A percentile compares a stretch with the other conserved stretches of the same genome.
Conservation (phyloP, 2,797 vertebrate species). For the Cuculus canorus region DNA sequence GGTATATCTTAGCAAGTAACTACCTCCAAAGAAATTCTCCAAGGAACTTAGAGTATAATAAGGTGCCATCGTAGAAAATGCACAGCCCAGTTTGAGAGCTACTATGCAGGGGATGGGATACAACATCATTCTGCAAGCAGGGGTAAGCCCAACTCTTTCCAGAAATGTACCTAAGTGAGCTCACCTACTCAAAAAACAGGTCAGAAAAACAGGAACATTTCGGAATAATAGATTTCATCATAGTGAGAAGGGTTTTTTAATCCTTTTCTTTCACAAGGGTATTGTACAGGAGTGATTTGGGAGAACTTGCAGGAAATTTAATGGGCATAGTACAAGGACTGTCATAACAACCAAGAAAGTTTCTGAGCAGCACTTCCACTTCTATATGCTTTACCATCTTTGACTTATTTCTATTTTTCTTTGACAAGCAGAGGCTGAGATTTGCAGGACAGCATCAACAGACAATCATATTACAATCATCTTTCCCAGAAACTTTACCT, state of each 20-base stretch:
- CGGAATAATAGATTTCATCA: neutral
- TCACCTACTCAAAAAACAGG: neutral
- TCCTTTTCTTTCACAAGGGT: neutral
- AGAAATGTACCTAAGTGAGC: neutral
- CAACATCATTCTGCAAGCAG: neutral
- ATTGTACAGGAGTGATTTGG: neutral
- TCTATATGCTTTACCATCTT: neutral
- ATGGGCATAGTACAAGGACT: neutral
- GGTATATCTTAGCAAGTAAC: neutral
- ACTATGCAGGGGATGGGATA: neutral
- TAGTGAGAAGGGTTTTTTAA: neutral
- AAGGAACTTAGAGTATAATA: neutral
- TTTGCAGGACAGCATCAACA: neutral
- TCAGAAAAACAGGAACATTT: neutral
- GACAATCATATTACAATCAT: neutral
- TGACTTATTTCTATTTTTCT: neutral
- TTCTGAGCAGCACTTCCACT: neutral
- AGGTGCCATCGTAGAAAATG: neutral
- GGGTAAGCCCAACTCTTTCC: neutral
- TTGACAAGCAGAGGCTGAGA: neutral
- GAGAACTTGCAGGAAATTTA: neutral
- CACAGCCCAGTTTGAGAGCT: neutral
- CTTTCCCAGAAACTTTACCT: neutral
- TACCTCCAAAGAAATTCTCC: neutral
- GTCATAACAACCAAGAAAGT: neutral